Conservation (phyloP, 64 coral and sea anemone species). For the Stichodactyla helianthus region DNA sequence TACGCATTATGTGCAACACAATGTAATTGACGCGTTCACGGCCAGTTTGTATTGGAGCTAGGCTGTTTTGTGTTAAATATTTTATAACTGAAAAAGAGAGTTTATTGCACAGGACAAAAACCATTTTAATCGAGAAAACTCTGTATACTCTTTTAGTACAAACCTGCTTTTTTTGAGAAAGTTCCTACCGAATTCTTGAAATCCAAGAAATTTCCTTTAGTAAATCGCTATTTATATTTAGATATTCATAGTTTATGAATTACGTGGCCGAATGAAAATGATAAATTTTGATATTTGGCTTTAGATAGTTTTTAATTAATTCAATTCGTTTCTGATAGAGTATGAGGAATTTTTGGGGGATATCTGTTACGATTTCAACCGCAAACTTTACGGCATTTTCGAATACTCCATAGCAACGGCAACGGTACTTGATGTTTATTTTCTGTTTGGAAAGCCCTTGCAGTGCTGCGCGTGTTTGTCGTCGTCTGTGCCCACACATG, state of each 20-base stretch:
- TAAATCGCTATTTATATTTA: not conserved
- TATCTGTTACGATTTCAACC: not conserved
- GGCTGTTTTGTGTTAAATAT: conserved; percentile 4
- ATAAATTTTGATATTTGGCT: not conserved
- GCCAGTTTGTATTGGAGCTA: not conserved
- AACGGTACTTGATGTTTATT: not conserved
- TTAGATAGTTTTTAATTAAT: not conserved
- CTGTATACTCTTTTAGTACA: not conserved
- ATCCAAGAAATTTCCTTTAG: not conserved
- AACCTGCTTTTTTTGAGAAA: not conserved
- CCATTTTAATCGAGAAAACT: not conserved
- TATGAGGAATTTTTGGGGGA: not conserved
- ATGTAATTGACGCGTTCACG: not conserved
- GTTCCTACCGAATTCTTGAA: not conserved
- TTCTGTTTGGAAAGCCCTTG: not conserved
- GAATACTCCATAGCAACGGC: not conserved
- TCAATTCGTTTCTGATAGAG: not conserved
- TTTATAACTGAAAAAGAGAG: conserved; percentile 14
- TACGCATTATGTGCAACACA: not conserved
- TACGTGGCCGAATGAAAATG: not conserved
- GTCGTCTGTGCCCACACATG: not conserved
- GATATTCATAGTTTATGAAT: not conserved
- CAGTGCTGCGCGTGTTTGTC: not conserved
- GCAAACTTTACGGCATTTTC: not conserved
- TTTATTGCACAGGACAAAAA: not conserved